phyloP scores from a whole-genome alignment of 2,113 vertebrate species.

The Illadopsis cleaveri region DNA sequence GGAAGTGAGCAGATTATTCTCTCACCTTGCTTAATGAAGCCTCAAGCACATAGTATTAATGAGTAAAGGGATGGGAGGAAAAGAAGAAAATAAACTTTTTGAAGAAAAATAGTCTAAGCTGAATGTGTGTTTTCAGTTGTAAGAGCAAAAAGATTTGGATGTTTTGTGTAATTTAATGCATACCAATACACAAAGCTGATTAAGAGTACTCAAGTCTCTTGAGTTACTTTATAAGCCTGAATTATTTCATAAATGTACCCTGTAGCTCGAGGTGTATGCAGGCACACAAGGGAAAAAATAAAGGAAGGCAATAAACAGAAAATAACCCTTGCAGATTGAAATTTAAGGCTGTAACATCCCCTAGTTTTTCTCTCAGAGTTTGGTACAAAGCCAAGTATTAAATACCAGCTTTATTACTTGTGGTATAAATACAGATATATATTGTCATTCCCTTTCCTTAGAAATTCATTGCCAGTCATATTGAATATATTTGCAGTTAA shows the following conservation, averaged over 20 bases:
- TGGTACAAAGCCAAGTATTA: background rate
- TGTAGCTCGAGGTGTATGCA: background rate
- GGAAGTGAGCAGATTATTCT: slow-evolving; percentile 17
- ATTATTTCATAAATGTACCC: background rate
- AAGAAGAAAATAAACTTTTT: background rate
- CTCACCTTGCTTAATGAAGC: slow-evolving; percentile 6
- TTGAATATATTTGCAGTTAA: background rate
- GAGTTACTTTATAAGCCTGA: background rate
- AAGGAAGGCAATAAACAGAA: fast-evolving
- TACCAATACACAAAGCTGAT: background rate
- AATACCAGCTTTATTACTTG: background rate
- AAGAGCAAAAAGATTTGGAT: background rate
- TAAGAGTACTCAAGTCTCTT: background rate
- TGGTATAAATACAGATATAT: background rate
- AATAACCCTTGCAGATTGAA: background rate
- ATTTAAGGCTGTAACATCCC: background rate
- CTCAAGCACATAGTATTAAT: background rate
- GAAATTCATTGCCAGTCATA: background rate
- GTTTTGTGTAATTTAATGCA: background rate
- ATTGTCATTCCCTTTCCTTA: background rate
- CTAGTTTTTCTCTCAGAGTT: background rate
- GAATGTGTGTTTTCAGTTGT: background rate
- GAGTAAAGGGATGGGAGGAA: background rate
- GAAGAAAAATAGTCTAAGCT: background rate
- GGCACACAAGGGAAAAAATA: fast-evolving